These are phyloP conservation scores for Nothobranchius furzeri DNA, from an alignment of 2,113 vertebrate species.

Conservation along the genomic window DNA sequence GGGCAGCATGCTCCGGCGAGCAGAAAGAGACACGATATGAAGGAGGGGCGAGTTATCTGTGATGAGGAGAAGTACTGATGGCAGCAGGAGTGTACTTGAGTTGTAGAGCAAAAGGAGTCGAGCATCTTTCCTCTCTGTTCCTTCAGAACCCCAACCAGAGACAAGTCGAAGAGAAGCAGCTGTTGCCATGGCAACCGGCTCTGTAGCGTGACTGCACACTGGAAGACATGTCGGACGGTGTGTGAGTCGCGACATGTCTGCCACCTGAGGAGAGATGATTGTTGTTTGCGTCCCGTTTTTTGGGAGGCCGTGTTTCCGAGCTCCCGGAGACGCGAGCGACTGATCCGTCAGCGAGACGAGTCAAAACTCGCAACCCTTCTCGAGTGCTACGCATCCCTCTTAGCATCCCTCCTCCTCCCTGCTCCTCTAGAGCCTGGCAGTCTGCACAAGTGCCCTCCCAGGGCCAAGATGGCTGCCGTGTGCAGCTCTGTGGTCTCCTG, in stretches of 20 bases:
- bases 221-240: slow-evolving; percentile 10
- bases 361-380: slow-evolving; percentile 10
- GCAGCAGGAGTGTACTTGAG: neutral
- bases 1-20: slow-evolving; percentile 16
- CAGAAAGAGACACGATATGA: slow-evolving; percentile 27
- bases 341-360: slow-evolving; percentile 39
- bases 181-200: slow-evolving; percentile 66
- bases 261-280: slow-evolving; percentile 35
- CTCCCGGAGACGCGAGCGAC: slow-evolving; percentile 7
- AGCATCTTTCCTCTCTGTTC: slow-evolving; percentile 21
- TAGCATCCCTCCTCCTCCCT: slow-evolving; percentile 13
- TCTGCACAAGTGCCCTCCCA: slow-evolving; percentile 5
- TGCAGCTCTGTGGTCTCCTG: slow-evolving; percentile 61
- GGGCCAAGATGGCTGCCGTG: slow-evolving; percentile 61
- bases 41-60: neutral
- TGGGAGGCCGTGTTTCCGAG: slow-evolving; percentile 4
- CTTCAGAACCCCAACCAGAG: slow-evolving; percentile 26
- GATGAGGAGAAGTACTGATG: neutral
- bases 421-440: slow-evolving; percentile 28
- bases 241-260: slow-evolving; percentile 50
- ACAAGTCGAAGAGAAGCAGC: slow-evolving; percentile 32
- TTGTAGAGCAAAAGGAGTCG: slow-evolving; percentile 18
- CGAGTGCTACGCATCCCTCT: slow-evolving; percentile 14
- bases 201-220: slow-evolving; percentile 49
- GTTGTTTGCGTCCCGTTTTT: slow-evolving; percentile 14